Conservation (phyloP, 1,140 invertebrate species). For the Pachypsylla venusta region DNA sequence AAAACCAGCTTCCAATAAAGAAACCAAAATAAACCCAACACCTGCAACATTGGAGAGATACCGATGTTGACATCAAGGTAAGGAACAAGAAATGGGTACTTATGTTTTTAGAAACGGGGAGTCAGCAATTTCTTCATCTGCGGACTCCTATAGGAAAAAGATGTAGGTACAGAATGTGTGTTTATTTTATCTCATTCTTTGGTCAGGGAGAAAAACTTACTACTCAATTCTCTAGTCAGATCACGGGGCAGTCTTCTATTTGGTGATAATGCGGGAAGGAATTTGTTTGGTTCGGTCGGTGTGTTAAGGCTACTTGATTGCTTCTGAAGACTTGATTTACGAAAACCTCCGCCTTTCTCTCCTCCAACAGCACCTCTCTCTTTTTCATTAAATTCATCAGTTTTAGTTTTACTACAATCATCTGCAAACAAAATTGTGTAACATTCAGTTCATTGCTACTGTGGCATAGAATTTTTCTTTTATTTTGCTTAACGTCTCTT, state of each 20-base stretch:
- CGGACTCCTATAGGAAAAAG: too few species aligned
- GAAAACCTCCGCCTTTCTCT: not conserved
- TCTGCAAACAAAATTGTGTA: too few species aligned
- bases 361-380: not conserved
- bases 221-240: constrained; percentile 1
- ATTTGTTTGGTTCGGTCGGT: not conserved
- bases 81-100: not conserved
- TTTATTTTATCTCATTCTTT: too few species aligned
- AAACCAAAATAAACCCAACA: too few species aligned
- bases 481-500: too few species aligned
- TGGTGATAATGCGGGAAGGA: not conserved
- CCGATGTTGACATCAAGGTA: too few species aligned
- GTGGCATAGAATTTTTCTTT: too few species aligned
- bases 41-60: too few species aligned
- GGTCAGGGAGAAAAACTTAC: not conserved
- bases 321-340: not conserved
- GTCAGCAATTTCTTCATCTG: not conserved
- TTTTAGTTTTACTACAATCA: not conserved
- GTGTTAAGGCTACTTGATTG: not conserved
- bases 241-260: not conserved
- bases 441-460: too few species aligned
- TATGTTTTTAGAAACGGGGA: not conserved
- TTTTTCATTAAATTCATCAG: not conserved
- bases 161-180: too few species aligned
- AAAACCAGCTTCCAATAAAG: too few species aligned